Evolutionary conservation across 2,113 vertebrate species (phyloP), one percentile per base, ranked within the genome.

Genomic region (Varanus komodoensis): DNA sequence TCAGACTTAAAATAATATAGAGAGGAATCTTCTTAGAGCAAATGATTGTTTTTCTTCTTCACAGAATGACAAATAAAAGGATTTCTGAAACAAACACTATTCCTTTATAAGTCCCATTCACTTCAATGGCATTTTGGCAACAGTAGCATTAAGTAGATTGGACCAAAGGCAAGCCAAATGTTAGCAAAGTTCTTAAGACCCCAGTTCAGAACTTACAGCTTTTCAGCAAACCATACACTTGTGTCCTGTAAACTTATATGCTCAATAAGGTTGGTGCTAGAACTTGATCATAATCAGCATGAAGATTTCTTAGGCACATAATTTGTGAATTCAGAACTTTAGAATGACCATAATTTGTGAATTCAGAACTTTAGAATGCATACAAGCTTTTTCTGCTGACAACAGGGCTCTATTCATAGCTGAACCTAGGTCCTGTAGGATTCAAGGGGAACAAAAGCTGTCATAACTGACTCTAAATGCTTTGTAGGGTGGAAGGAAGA

Each of bases 181-280:
- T 93, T 92, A 93, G 93, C 89, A 95, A 93, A 92, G 90, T 93
- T 93, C 92, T 95, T 95, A 94, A 95, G 89, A 95, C 91, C 90
- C 86, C 92, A 90, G 86, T 93, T 92, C 94, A 94, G 93, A 91
- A 89, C 90, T 92, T 95, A 32, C 82, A 83, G 23, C 90, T 91
- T 84, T 91, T 79, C 91, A 95, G 78, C 89, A 93, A 94, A 93
- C 86, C 64, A 89, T 77, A 74, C 54, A 34, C 90, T 87, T 88
- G 94, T 94, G 90, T 92, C 93, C 87, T 95, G 93, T 93, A 94
- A 93, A 84, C 87, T 92, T 93, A 88, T 93, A 88, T 93, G 92
- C 91, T 94, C 89, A 89, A 81, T 29, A 84, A 57, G 57, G 21
- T 8, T 34, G 54, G 54, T 64, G 48, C 29, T 52, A 88, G n/a